These are phyloP conservation scores for Apaloderma vittatum DNA, from an alignment of 2,113 vertebrate genomes.

Conservation along the genomic window DNA sequence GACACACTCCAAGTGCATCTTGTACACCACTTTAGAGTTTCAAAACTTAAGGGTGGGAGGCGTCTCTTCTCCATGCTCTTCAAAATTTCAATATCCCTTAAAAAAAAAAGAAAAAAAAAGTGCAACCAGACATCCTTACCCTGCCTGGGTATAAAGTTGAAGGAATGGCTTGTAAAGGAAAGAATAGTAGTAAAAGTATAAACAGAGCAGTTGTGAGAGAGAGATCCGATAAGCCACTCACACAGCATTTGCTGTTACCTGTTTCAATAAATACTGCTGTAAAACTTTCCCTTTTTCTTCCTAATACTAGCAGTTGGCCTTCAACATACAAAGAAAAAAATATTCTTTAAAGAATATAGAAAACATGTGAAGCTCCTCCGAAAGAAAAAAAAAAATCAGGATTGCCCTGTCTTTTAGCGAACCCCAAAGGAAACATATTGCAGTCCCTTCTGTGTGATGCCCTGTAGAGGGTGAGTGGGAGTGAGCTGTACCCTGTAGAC, in stretches of 20 bases:
- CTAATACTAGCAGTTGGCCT: not conserved
- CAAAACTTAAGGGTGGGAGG: not conserved
- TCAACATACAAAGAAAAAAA: not conserved
- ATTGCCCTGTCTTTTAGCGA: not conserved
- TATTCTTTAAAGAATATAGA: not conserved
- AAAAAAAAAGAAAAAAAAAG: not conserved
- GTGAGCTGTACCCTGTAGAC: not conserved
- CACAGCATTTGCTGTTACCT: not conserved
- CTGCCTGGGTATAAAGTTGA: not conserved
- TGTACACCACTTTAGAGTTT: not conserved
- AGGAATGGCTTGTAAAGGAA: not conserved
- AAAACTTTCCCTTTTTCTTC: not conserved
- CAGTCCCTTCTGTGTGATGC: not conserved
- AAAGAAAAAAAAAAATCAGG: not conserved
- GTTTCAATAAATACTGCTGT: not conserved
- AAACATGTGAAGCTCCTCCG: not conserved
- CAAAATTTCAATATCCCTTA: not conserved
- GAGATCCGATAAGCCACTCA: not conserved
- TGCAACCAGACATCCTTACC: accelerated
- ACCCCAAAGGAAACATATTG: not conserved
- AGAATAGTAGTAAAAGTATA: not conserved
- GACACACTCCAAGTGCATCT: not conserved
- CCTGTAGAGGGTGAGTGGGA: not conserved
- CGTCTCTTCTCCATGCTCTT: not conserved
- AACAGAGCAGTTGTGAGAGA: not conserved